phyloP scores from a whole-genome alignment of 2,113 vertebrate species.

The Dipodomys merriami region DNA sequence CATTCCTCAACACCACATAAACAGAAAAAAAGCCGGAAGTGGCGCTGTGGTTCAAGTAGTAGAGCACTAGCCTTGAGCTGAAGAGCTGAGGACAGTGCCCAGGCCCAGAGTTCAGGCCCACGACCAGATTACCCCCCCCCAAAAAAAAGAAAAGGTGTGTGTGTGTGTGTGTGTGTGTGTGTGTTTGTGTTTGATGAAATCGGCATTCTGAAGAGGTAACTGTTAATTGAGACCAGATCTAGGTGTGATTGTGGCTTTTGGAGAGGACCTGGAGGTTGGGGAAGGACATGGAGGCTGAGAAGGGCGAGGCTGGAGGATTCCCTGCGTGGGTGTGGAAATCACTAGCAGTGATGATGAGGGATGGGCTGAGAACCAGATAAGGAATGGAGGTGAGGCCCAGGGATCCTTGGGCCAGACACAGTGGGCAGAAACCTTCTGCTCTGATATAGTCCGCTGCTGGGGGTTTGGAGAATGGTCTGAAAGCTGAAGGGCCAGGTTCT shows the following conservation, averaged over 20 bases:
- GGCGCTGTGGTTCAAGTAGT: too few species aligned
- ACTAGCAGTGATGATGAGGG: neutral
- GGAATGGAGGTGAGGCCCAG: neutral
- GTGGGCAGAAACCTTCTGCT: neutral
- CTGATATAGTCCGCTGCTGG: neutral
- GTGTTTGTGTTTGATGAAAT: neutral
- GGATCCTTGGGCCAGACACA: neutral
- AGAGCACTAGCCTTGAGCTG: too few species aligned
- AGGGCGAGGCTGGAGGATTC: too few species aligned
- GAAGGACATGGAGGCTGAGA: neutral
- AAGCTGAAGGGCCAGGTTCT: neutral
- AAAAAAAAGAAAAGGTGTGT: too few species aligned
- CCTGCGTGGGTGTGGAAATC: neutral
- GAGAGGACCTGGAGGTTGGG: neutral
- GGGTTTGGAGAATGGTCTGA: neutral
- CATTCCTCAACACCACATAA: too few species aligned
- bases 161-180: too few species aligned
- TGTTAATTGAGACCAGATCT: neutral
- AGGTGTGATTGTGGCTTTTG: neutral
- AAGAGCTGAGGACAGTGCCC: too few species aligned
- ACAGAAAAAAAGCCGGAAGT: too few species aligned
- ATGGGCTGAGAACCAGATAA: neutral
- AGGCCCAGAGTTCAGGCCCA: too few species aligned
- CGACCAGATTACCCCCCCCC: too few species aligned
- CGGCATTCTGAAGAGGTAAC: neutral